Evolutionary conservation across 2,888 invertebrate species (phyloP).

Genomic region (Cyrtodaria siliqua): DNA sequence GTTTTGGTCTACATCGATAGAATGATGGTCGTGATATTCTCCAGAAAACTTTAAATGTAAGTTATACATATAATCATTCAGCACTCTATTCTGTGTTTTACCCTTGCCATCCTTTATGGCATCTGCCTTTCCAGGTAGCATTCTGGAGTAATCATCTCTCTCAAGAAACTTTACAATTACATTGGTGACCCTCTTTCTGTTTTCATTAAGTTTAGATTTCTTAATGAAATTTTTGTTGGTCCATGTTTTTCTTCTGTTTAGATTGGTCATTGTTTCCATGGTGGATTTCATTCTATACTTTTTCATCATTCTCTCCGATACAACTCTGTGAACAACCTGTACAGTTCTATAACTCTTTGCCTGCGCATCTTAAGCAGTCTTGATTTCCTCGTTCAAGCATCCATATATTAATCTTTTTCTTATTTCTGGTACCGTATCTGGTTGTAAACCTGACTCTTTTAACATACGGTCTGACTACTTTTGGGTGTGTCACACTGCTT

Average conservation of each 20-base stretch:
- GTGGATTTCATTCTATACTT: constrained; percentile 27
- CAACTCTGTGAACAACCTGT: constrained; percentile 2
- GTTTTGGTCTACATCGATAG: constrained; percentile 24
- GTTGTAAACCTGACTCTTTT: no score
- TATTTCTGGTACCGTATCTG: constrained; percentile 22
- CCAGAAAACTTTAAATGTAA: constrained; percentile 42
- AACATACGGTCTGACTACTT: no score
- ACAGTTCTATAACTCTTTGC: neutral
- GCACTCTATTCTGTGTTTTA: constrained; percentile 35
- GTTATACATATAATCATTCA: constrained; percentile 54
- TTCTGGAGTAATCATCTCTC: constrained; percentile 44
- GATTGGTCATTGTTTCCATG: neutral
- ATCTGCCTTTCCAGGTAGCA: constrained; percentile 46
- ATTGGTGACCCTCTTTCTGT: constrained; percentile 4
- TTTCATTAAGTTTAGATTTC: neutral
- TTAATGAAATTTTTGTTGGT: neutral
- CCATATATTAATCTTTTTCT: no score
- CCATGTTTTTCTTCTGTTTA: neutral
- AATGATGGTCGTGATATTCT: constrained; percentile 40
- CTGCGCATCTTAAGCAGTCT: neutral
- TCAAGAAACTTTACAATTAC: constrained; percentile 35
- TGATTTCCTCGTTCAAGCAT: constrained; percentile 24
- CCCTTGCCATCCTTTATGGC: constrained; percentile 34
- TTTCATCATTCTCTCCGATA: constrained; percentile 23
- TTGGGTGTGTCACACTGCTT: no score